A percentile compares a stretch with the other conserved stretches of the same genome.
Conservation (phyloP, 1,140 invertebrate species). For the Aporrectodea caliginosa region DNA sequence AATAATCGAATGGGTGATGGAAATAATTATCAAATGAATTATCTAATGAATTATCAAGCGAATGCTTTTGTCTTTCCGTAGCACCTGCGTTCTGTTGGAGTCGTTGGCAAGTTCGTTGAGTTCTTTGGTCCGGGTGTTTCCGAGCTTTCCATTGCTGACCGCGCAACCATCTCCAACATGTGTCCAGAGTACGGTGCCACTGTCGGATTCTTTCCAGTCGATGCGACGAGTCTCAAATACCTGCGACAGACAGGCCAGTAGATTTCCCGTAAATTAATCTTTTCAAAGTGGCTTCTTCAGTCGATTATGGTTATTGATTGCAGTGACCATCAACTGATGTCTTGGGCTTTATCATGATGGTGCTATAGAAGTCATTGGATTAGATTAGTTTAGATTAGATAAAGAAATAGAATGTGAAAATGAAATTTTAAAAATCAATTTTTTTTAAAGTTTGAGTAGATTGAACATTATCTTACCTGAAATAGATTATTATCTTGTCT, state of each 20-base stretch:
- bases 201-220: slow-evolving; percentile 91
- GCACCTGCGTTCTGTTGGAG: slow-evolving; percentile 87
- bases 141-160: slow-evolving; percentile 86
- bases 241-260: slow-evolving; percentile 79
- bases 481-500: too few species aligned
- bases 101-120: slow-evolving; percentile 98
- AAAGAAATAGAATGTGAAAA: too few species aligned
- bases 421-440: too few species aligned
- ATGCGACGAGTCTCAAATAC: slow-evolving; percentile 78
- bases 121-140: slow-evolving; percentile 92
- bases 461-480: too few species aligned
- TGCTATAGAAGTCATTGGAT: too few species aligned
- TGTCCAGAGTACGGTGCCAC: slow-evolving; percentile 93
- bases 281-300: too few species aligned
- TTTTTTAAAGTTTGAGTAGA: too few species aligned
- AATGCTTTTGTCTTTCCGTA: slow-evolving; percentile 52
- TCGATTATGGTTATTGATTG: too few species aligned
- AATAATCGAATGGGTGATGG: neutral
- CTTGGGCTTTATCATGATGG: too few species aligned
- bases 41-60: neutral
- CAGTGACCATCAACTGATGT: too few species aligned
- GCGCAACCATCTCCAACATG: slow-evolving; percentile 80
- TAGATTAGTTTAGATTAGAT: too few species aligned
- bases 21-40: slow-evolving; percentile 12
- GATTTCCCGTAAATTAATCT: too few species aligned